Conservation (phyloP, 2,113 vertebrate genomes). For the Panthera leo region DNA sequence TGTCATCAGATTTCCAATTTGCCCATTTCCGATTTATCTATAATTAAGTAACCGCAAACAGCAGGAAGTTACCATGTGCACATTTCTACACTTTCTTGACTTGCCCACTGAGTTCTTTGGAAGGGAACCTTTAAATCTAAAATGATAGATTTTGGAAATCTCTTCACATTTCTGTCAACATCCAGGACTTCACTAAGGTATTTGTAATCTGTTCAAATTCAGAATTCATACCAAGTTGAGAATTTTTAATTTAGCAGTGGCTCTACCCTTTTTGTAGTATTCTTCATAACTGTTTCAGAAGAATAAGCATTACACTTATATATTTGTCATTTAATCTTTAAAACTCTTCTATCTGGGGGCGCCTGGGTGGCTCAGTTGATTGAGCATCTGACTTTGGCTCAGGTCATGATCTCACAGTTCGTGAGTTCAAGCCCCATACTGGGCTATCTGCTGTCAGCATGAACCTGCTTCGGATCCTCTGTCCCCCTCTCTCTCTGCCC, state of each 20-base stretch:
- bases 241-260: conserved; percentile 36
- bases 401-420: no score
- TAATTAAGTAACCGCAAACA: neutral
- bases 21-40: neutral
- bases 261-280: neutral
- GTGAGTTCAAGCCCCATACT: no score
- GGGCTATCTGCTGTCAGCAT: no score
- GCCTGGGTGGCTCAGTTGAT: no score
- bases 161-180: neutral
- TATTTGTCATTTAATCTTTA: neutral
- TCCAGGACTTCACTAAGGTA: neutral
- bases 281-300: conserved; percentile 34
- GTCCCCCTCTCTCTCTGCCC: no score
- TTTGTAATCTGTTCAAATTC: neutral
- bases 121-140: neutral
- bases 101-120: neutral
- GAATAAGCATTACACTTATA: neutral
- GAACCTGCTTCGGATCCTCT: no score
- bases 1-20: neutral
- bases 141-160: neutral
- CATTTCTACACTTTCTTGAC: neutral
- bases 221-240: neutral
- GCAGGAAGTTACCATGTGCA: neutral
- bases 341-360: neutral
- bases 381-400: no score